phyloP scores from a whole-genome alignment of 2,888 invertebrate genomes.

The Trichopoda pennipes region DNA sequence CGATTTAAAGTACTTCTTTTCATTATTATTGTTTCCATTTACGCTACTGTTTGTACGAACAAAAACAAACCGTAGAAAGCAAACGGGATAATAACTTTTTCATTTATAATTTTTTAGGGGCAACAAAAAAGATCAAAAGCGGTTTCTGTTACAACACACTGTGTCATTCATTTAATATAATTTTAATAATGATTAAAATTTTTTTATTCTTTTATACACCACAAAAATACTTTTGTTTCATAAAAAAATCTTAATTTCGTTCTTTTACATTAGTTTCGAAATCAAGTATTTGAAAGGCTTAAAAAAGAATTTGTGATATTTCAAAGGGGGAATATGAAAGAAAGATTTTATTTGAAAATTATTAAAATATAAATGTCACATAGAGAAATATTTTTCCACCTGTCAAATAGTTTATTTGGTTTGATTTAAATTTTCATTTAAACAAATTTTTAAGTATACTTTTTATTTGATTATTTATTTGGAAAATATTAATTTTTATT shows the following conservation, averaged over 20 bases:
- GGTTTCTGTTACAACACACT: slow-evolving; percentile 12
- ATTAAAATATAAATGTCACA: no score
- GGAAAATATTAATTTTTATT: no score
- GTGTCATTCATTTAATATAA: slow-evolving; percentile 46
- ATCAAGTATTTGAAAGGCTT: slow-evolving; percentile 56
- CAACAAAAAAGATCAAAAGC: slow-evolving; percentile 47
- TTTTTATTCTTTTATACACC: slow-evolving; percentile 8
- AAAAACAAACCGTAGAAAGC: slow-evolving; percentile 32
- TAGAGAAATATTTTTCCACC: no score
- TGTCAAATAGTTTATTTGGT: no score
- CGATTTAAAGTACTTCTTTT: slow-evolving; percentile 5
- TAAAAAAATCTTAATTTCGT: slow-evolving; percentile 28
- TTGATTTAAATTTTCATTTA: no score
- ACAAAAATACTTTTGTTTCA: slow-evolving; percentile 18
- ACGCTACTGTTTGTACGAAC: slow-evolving; percentile 52
- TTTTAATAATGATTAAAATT: slow-evolving; percentile 60
- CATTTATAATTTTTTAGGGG: slow-evolving; percentile 44
- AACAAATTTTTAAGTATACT: no score
- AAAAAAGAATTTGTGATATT: slow-evolving; percentile 23
- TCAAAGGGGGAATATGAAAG: neutral
- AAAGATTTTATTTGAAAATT: no score
- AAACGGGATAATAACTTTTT: slow-evolving; percentile 59
- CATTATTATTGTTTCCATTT: slow-evolving; percentile 17
- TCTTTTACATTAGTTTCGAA: slow-evolving; percentile 8
- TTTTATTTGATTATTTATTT: no score